Conservation (phyloP, 2,797 vertebrate species). For the Morus bassanus region DNA sequence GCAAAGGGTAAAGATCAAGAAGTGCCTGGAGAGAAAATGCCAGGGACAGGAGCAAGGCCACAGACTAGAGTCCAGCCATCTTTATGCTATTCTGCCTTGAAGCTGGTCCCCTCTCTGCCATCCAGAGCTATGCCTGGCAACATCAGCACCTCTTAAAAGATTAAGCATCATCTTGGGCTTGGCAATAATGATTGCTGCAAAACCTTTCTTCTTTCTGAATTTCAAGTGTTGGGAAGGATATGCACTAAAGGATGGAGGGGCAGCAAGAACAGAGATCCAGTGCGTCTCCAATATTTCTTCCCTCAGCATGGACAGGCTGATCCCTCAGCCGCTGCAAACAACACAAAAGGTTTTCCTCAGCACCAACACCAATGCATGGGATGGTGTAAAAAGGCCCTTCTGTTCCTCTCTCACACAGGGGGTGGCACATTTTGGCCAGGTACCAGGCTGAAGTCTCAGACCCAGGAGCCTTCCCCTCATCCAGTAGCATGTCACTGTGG, state of each 20-base stretch:
- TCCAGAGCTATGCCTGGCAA: not conserved
- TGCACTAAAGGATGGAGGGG: not conserved
- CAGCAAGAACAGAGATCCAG: not conserved
- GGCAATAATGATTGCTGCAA: not conserved
- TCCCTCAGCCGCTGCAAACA: fast-evolving
- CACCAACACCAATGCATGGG: fast-evolving
- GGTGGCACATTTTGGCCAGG: not conserved
- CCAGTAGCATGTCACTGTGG: fast-evolving
- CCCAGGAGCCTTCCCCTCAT: not conserved
- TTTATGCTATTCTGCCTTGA: not conserved
- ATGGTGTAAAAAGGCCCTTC: not conserved
- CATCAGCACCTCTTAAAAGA: not conserved
- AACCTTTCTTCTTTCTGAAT: not conserved
- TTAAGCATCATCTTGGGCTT: not conserved
- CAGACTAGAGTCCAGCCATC: not conserved
- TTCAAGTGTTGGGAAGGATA: not conserved
- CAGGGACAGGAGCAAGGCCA: not conserved
- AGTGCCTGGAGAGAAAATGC: not conserved
- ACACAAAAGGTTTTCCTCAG: not conserved
- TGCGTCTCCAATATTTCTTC: not conserved
- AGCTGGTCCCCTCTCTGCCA: not conserved
- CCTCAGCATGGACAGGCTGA: not conserved
- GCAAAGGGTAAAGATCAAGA: not conserved
- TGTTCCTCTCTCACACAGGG: not conserved
- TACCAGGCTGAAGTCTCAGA: not conserved